Base-by-base conservation (phyloP, 2,797 vertebrate genomes). In the Pipistrellus nathusii region DNA sequence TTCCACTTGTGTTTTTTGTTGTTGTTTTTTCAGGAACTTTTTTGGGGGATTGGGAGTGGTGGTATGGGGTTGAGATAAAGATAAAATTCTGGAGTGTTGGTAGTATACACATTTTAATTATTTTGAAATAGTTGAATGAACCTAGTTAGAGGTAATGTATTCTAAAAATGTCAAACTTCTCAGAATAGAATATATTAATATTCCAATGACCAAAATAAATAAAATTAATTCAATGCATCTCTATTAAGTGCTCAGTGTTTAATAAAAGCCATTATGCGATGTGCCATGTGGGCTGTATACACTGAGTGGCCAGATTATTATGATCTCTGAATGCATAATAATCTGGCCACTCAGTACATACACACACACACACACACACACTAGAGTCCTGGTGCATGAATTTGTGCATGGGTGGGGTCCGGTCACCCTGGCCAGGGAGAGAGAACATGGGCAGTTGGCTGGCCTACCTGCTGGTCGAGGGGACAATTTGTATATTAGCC, bases 51-150 rank as follows among this genome's bases (percentile, higher is more conserved):
- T 93, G 21, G 6, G 35, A 85, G 15, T 23, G 21, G n/a, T 44
- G 3, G 9, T 71, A 35, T 57, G 48, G 64, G 5, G 14, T 87
- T 69, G 72, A 91, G 62, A 86, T 55, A 69, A 78, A 92, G 30
- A 48, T 32, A 83, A 71, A 77, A 82, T 87, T 85, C 62, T 77
- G 5, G 51, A 55, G 15, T 32, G 12, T 92, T 85, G 88, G 4
- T 51, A 46, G 69, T 12, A 14, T 44, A 20, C 10, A 44, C n/a
- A 32, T 0, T 51, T 68, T 8, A 78, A 3, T 86, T 75, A 81
- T 87, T 91, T 59, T 66, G 53, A 85, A 87, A 82, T 27, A 91
- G 68, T 53, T 84, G 64, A 93, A 30, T 44, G 72, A 6, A 76
- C 73, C 23, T 77, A 30, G 0, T 71, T 11, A 53, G 59, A 64